These are phyloP conservation scores for Bambusicola thoracicus DNA, from an alignment of 2,113 vertebrate genomes.

Conservation along the genomic window DNA sequence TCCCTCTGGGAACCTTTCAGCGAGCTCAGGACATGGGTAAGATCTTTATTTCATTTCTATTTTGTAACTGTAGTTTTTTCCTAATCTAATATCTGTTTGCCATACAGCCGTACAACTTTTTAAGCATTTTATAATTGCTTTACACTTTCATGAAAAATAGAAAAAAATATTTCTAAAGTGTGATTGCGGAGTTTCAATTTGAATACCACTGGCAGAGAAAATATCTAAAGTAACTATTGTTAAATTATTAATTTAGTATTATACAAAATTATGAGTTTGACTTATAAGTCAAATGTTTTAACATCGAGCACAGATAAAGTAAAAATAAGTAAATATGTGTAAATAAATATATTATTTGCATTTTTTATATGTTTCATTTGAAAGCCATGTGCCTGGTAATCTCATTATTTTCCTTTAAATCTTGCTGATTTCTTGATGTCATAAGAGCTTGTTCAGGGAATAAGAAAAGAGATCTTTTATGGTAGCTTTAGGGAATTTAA, in stretches of 20 bases:
- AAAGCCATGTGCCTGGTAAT: neutral
- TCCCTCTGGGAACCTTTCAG: too few relatives aligned
- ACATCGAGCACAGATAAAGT: neutral
- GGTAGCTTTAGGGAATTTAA: neutral
- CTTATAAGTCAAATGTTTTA: neutral
- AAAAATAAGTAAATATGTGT: neutral
- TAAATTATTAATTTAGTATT: neutral
- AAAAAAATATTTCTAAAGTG: neutral
- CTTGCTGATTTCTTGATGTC: neutral
- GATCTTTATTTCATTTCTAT: too few relatives aligned
- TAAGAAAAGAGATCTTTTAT: neutral
- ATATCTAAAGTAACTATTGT: neutral
- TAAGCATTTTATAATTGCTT: neutral
- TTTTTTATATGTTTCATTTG: neutral
- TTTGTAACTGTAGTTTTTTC: too few relatives aligned
- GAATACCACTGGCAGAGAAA: neutral
- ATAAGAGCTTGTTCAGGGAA: neutral
- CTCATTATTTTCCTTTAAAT: neutral
- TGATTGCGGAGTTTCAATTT: neutral
- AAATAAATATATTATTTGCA: neutral
- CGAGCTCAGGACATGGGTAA: too few relatives aligned
- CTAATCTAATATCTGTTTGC: too few relatives aligned
- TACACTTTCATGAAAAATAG: neutral
- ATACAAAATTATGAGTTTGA: neutral
- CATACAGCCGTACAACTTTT: too few relatives aligned